These are phyloP conservation scores for Trichogramma dendrolimi DNA, from an alignment of 2,888 invertebrate species.

Conservation along the genomic window DNA sequence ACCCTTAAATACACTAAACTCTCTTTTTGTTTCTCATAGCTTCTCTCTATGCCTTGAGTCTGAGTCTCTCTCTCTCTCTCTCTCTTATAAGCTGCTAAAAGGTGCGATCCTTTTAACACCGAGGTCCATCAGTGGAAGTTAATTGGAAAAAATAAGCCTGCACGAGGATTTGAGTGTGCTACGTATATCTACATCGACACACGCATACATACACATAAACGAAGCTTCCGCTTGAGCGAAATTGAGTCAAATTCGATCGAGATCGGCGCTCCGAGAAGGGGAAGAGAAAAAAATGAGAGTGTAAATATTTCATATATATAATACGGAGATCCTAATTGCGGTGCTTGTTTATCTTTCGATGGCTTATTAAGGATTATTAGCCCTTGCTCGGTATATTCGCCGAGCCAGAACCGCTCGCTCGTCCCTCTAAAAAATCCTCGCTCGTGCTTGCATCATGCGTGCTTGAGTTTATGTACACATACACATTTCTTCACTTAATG, in stretches of 20 bases:
- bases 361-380: conserved; percentile 30
- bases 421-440: conserved; percentile 9
- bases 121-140: not conserved
- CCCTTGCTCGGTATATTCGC: conserved; percentile 7
- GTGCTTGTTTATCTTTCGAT: conserved; percentile 21
- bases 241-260: conserved; percentile 34
- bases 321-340: conserved; percentile 21
- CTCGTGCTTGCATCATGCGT: not conserved
- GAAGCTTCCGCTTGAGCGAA: conserved; percentile 13
- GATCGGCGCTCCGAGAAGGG: not conserved
- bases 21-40: not conserved
- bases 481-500: not conserved
- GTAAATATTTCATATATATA: too few species aligned
- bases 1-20: not conserved
- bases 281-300: too few species aligned
- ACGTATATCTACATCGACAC: too few species aligned
- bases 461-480: too few species aligned
- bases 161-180: too few species aligned
- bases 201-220: too few species aligned
- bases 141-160: conserved; percentile 10
- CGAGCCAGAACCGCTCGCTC: not conserved
- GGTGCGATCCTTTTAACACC: conserved; percentile 19
- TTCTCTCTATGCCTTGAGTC: not conserved
- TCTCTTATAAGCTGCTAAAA: not conserved
- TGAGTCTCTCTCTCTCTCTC: not conserved